Conservation (phyloP, 2,113 vertebrate genomes). For the Paratilapia polleni region DNA sequence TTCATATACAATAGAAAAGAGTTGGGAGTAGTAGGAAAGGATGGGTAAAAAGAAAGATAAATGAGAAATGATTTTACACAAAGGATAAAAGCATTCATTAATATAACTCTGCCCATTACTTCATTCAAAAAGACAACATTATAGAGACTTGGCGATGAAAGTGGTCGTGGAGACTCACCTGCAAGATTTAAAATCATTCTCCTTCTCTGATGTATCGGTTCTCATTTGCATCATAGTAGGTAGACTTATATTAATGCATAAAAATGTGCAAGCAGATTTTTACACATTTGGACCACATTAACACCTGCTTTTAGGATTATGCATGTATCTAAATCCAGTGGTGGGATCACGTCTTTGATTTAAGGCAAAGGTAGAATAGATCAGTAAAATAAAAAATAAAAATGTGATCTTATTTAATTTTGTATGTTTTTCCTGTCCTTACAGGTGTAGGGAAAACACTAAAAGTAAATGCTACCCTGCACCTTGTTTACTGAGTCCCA, state of each 20-base stretch:
- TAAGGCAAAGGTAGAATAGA: neutral
- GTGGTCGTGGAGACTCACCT: conserved; percentile 47
- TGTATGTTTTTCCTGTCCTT: conserved; percentile 26
- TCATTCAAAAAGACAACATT: conserved; percentile 57
- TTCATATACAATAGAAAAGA: conserved; percentile 6
- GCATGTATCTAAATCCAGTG: conserved; percentile 18
- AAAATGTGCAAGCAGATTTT: conserved; percentile 12
- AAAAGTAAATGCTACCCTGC: conserved; percentile 35
- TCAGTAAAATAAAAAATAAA: conserved; percentile 11
- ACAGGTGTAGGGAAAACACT: conserved; percentile 16
- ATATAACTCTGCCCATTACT: conserved; percentile 54
- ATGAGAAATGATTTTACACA: conserved; percentile 73
- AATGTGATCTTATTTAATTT: conserved; percentile 12
- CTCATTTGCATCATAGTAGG: conserved; percentile 69
- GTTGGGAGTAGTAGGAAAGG: conserved; percentile 2
- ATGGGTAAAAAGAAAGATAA: conserved; percentile 50
- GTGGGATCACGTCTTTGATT: conserved; percentile 31
- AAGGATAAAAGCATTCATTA: conserved; percentile 67
- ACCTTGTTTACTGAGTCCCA: conserved; percentile 67
- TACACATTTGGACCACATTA: conserved; percentile 14
- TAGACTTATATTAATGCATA: conserved; percentile 8
- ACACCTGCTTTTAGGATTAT: conserved; percentile 7
- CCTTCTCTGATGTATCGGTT: conserved; percentile 52
- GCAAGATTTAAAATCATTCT: conserved; percentile 53
- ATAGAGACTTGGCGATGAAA: conserved; percentile 53